Evolutionary conservation across 2,888 invertebrate genomes (phyloP).

Genomic region (Orthosia cruda): DNA sequence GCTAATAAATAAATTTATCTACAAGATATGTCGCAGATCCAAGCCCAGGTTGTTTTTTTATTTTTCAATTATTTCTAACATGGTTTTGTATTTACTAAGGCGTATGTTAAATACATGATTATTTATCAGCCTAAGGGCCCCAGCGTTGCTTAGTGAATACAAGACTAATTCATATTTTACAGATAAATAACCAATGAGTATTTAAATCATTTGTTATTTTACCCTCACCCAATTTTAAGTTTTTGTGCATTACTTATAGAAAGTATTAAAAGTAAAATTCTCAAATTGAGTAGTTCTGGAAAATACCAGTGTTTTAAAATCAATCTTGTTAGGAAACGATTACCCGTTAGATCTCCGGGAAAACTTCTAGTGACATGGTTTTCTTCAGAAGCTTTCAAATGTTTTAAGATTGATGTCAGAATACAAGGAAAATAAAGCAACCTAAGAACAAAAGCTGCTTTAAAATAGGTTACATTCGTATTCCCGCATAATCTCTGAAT

Average conservation of each 20-base stretch:
- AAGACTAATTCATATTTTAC: constrained; percentile 40
- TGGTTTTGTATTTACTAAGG: constrained; percentile 52
- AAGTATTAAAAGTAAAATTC: constrained; percentile 50
- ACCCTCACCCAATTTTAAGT: constrained; percentile 41
- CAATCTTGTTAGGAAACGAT: constrained; percentile 54
- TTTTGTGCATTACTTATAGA: constrained; percentile 47
- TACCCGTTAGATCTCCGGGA: constrained; percentile 54
- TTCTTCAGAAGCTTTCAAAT: constrained; percentile 85
- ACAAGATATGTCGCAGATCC: constrained; percentile 28
- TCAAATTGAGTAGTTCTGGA: constrained; percentile 36
- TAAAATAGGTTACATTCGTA: constrained; percentile 65
- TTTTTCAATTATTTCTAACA: constrained; percentile 68
- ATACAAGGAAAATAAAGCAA: constrained; percentile 70
- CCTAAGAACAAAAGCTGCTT: constrained; percentile 46
- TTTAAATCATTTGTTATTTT: constrained; percentile 58
- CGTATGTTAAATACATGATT: constrained; percentile 5
- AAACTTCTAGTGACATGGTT: constrained; percentile 78
- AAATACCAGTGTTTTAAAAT: constrained; percentile 43
- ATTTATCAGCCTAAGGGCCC: neutral
- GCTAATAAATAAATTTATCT: neutral
- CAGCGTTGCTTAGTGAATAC: constrained; percentile 45
- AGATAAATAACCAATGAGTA: constrained; percentile 45
- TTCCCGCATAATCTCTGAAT: constrained; percentile 82
- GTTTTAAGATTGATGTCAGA: constrained; percentile 83
- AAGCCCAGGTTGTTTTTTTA: constrained; percentile 39